A percentile compares a stretch with the other conserved stretches of the same genome.
phyloP scores from a whole-genome alignment of 2,113 vertebrate genomes.

The Notarius lentiginosus region DNA sequence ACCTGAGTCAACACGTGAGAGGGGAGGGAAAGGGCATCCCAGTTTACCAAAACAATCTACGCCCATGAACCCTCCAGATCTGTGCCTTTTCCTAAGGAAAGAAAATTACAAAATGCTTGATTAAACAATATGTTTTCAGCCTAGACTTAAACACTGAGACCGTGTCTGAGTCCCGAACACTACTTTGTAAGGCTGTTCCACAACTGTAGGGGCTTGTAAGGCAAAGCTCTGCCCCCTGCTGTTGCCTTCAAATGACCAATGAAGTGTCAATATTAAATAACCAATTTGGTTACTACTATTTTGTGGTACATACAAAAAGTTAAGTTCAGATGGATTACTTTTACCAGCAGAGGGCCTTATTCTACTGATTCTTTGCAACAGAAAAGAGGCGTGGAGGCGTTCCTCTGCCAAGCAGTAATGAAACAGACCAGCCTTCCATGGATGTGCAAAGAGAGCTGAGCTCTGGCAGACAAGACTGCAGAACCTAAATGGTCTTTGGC shows the following conservation, averaged over 20 bases:
- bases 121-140: too few species aligned
- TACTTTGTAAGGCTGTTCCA: background rate
- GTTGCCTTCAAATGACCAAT: background rate
- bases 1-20: too few species aligned
- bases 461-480: constrained; percentile 65
- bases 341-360: constrained; percentile 51
- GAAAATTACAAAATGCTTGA: too few species aligned
- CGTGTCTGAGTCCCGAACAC: background rate
- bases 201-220: background rate
- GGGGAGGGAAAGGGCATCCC: too few species aligned
- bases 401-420: constrained; percentile 41
- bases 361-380: background rate
- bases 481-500: constrained; percentile 58
- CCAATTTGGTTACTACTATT: background rate
- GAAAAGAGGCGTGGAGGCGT: constrained; percentile 37
- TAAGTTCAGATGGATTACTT: background rate
- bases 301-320: background rate
- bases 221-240: background rate
- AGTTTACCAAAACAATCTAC: too few species aligned
- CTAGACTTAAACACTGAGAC: background rate
- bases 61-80: too few species aligned
- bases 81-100: too few species aligned
- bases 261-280: background rate
- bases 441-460: constrained; percentile 60
- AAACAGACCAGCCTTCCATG: constrained; percentile 68